Base-by-base conservation (phyloP, 2,113 vertebrate species). In the Istiophorus platypterus region DNA sequence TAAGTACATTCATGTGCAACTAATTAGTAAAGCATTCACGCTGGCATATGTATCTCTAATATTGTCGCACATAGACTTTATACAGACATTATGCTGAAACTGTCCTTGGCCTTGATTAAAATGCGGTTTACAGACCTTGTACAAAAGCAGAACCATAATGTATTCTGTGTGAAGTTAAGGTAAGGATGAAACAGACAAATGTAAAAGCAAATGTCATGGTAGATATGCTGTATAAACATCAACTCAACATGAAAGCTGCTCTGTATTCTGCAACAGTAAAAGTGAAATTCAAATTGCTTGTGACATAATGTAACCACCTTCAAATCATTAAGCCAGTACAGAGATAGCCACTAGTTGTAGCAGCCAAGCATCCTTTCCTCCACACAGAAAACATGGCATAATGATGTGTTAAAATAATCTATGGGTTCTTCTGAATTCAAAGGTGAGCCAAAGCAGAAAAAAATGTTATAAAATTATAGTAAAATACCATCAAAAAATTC, bases 31-130 rank as follows among this genome's bases (percentile, higher is more conserved):
- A 54, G 9, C 20, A 6, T n/a, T 10, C 49, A 51, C 1, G 8
- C 20, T 51, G 49, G 20, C 20, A 8, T 22, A 10, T 22, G 49
- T 22, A 22, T n/a, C 49, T 18, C 1, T 49, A 18, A 49, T 17
- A 49, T 0, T 18, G 45, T n/a, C 20, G 4, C 49, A 51, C 49
- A 51, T 10, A 51, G 49, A 51, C 18, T 52, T 52, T n/a, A n/a
- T 52, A n/a, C 34, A 64, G 17, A n/a, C 9, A n/a, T 2, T 24
- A 26, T 34, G 31, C 51, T 56, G 24, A 10, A 61, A 29, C 24
- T 80, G 47, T 61, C 39, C 42, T 39, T 80, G 47, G 52, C 39
- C 42, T 39, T 54, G 18, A 34, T 47, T 18, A 52, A 49, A 66
- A 49, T 39, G 34, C 71, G 56, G 64, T 14, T 31, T 9, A 3